A percentile compares a stretch with the other conserved stretches of the same genome.
phyloP scores from a whole-genome alignment of 2,797 vertebrate genomes.

The Mus minutoides region DNA sequence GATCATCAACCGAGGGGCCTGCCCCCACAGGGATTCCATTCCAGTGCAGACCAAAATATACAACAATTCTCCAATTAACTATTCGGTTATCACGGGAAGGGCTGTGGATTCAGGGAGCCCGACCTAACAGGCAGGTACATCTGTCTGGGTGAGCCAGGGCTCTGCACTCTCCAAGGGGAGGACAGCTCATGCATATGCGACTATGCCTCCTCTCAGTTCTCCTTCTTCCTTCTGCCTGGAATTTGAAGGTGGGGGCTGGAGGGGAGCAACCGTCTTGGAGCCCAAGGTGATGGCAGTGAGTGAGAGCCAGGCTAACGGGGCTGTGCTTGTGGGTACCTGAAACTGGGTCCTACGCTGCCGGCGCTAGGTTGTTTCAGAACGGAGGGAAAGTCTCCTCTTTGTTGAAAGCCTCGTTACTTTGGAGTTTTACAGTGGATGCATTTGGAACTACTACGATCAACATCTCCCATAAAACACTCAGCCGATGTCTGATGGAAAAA shows the following conservation, averaged over 20 bases:
- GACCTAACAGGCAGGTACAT: neutral
- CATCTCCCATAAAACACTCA: neutral
- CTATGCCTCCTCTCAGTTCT: neutral
- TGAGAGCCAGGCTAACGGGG: neutral
- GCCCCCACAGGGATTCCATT: rapidly evolving
- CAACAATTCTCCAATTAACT: rapidly evolving
- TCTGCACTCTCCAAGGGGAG: neutral
- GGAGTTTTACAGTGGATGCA: neutral
- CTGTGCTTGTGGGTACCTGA: too few relatives aligned
- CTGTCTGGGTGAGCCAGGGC: neutral
- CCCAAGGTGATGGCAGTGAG: neutral
- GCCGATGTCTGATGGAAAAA: neutral
- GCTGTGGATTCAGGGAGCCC: neutral
- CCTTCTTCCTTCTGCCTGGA: neutral
- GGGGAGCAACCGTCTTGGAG: neutral
- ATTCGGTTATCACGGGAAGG: rapidly evolving
- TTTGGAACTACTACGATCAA: neutral
- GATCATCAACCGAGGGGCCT: neutral
- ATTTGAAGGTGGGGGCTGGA: neutral
- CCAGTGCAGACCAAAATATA: rapidly evolving
- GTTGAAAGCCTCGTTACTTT: neutral
- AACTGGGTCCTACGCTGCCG: neutral
- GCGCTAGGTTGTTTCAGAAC: neutral
- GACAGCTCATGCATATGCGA: rapidly evolving
- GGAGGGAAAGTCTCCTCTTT: neutral